A percentile compares a stretch with the other conserved stretches of the same genome.
Conservation (phyloP, 1,140 invertebrate species). For the Thrips palmi region DNA sequence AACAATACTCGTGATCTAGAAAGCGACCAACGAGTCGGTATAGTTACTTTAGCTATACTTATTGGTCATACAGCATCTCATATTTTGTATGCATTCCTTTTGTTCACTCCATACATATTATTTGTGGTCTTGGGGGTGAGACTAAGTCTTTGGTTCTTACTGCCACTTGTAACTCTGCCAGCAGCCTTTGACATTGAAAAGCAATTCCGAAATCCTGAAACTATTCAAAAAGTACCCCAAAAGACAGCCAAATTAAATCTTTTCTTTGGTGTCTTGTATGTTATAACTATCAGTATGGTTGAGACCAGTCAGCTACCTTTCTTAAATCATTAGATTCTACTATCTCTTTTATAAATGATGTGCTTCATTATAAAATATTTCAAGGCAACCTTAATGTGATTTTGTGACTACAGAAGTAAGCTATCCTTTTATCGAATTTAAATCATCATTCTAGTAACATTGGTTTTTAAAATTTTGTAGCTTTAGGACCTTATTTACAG, state of each 20-base stretch:
- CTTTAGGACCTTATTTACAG: too few relatives aligned
- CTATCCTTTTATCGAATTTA: too few relatives aligned
- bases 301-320: constrained; percentile 18
- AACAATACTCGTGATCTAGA: constrained; percentile 83
- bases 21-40: constrained; percentile 64
- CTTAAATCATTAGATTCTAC: too few relatives aligned
- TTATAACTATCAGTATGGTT: constrained; percentile 43
- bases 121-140: constrained; percentile 68
- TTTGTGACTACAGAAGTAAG: too few relatives aligned
- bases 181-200: constrained; percentile 80
- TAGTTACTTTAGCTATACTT: constrained; percentile 84
- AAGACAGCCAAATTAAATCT: constrained; percentile 81
- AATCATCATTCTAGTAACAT: too few relatives aligned
- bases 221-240: constrained; percentile 63
- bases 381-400: too few relatives aligned
- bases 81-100: constrained; percentile 71
- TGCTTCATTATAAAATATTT: too few relatives aligned
- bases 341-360: too few relatives aligned
- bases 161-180: constrained; percentile 72
- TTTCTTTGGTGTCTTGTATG: constrained; percentile 76
- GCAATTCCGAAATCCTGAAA: constrained; percentile 58
- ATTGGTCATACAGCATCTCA: constrained; percentile 81
- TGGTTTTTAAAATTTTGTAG: too few relatives aligned
- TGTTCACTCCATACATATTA: constrained; percentile 82
- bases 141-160: constrained; percentile 69